Evolutionary conservation across 2,797 vertebrate genomes (phyloP), one percentile per base, ranked within the genome.

Genomic region (Hapalemur alaotrensis): DNA sequence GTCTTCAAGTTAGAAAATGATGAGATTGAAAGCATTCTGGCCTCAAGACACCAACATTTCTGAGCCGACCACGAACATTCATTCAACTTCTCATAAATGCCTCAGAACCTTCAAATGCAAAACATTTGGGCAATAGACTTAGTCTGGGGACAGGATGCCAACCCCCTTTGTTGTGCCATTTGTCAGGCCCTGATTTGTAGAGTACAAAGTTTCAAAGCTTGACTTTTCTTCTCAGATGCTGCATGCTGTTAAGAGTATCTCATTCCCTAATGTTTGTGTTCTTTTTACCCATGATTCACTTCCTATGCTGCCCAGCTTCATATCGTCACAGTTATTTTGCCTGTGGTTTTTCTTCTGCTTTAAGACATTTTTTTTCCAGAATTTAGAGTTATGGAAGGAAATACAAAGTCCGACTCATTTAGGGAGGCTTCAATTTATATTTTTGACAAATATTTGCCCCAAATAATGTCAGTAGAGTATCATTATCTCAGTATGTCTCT

Each of bases 381-480:
- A 94, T 91, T 89, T 52, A 86, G 86, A 78, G 14, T 86, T 91
- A 7, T 94, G 59, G 63, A 96, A 92, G 70, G 70, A 93, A 84
- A 89, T 63, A 84, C 14, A 75, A 75, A 83, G 61, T 72, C 65
- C 13, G 5, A 89, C 57, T 95, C 83, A 94, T 54, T 96, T 57
- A 85, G 87, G 63, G 72, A 80, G 97, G 86, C 52, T 97, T 96
- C 92, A 61, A 98, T 98, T 96, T 97, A 98, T 95, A 97, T 79
- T 95, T 97, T 96, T 97, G 96, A 98, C 97, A 97, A 98, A 98
- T 97, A 96, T 97, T 97, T 98, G 96, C 97, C 97, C 97, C 80
- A 98, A 97, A 97, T 95, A 96, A 94, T 98, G 96, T 96, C 93
- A 97, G 23, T 95, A 65, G 87, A 96, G 17, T 65, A 78, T 0